These are phyloP conservation scores for Drosophila sulfurigaster DNA, from an alignment of 1,140 invertebrate genomes.

Conservation along the genomic window DNA sequence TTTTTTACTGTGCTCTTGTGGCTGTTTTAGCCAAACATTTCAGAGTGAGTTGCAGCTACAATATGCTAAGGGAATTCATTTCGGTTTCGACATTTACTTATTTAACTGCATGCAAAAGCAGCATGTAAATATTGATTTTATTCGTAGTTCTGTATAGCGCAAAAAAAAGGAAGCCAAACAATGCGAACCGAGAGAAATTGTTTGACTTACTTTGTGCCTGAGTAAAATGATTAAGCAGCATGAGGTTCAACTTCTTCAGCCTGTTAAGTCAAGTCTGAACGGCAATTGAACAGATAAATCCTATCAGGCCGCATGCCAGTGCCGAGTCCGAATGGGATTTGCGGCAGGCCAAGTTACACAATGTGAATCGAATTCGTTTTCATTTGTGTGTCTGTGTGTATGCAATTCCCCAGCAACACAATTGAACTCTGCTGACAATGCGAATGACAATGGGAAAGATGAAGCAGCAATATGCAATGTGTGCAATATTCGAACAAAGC, in stretches of 20 bases:
- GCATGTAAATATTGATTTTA: conserved; percentile 74
- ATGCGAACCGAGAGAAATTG: conserved; percentile 19
- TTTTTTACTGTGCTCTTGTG: conserved; percentile 35
- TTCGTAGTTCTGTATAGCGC: conserved; percentile 8
- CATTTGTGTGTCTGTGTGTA: conserved; percentile 48
- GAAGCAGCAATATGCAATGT: conserved; percentile 34
- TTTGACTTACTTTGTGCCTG: conserved; percentile 10
- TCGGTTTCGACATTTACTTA: conserved; percentile 62
- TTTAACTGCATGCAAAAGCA: conserved; percentile 61
- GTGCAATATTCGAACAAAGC: conserved; percentile 38
- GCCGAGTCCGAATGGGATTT: conserved; percentile 54
- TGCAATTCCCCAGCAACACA: conserved; percentile 18
- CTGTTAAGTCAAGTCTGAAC: conserved; percentile 3
- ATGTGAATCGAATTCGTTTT: conserved; percentile 74
- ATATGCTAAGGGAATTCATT: conserved; percentile 31
- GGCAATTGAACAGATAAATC: conserved; percentile 34
- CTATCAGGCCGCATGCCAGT: conserved; percentile 29
- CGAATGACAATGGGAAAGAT: conserved; percentile 67
- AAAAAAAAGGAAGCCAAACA: conserved; percentile 14
- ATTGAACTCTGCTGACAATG: conserved; percentile 76
- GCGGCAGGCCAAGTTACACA: conserved; percentile 51
- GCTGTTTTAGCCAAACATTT: conserved; percentile 51
- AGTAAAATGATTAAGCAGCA: conserved; percentile 36
- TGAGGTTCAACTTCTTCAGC: not conserved
- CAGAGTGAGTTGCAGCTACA: conserved; percentile 29